Percentiles rank a stretch among this genome's conserved stretches.
phyloP scores from a whole-genome alignment of 1,140 invertebrate species.

The Lordiphosa stackelbergi region DNA sequence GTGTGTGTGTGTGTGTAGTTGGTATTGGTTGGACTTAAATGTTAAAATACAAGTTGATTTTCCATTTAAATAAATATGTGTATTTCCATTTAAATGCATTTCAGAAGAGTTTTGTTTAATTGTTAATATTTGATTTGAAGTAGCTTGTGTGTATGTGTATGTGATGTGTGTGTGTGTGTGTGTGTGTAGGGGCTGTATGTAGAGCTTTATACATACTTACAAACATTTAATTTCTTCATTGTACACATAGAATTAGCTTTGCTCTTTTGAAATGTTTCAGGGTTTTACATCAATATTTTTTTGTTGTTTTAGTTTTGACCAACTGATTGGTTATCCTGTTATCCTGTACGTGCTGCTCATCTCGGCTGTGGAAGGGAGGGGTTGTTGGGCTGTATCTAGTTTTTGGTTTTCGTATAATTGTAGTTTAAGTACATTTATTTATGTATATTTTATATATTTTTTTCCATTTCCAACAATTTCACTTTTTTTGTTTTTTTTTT shows the following conservation, averaged over 20 bases:
- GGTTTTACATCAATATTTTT: slow-evolving; percentile 5
- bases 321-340: no score
- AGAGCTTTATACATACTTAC: slow-evolving; percentile 19
- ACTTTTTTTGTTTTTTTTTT: slow-evolving; percentile 3
- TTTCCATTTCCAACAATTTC: slow-evolving; percentile 9
- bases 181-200: slow-evolving; percentile 2
- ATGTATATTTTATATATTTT: no score
- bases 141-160: slow-evolving; percentile 8
- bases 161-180: slow-evolving; percentile 19
- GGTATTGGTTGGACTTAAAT: slow-evolving; percentile 37
- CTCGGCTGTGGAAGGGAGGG: no score
- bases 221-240: slow-evolving; percentile 35
- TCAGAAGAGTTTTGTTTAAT: slow-evolving; percentile 60
- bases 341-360: no score
- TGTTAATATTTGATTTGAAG: slow-evolving; percentile 21
- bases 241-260: slow-evolving; percentile 46
- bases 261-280: slow-evolving; percentile 37
- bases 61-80: slow-evolving; percentile 62
- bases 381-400: no score
- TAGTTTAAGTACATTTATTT: slow-evolving; percentile 25
- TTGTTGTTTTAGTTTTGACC: no score
- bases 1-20: neutral
- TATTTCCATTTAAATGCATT: slow-evolving; percentile 68
- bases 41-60: slow-evolving; percentile 61
- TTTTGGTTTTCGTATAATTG: no score